Conservation (phyloP, 2,888 invertebrate genomes). For the Stenolophus ochropezus region DNA sequence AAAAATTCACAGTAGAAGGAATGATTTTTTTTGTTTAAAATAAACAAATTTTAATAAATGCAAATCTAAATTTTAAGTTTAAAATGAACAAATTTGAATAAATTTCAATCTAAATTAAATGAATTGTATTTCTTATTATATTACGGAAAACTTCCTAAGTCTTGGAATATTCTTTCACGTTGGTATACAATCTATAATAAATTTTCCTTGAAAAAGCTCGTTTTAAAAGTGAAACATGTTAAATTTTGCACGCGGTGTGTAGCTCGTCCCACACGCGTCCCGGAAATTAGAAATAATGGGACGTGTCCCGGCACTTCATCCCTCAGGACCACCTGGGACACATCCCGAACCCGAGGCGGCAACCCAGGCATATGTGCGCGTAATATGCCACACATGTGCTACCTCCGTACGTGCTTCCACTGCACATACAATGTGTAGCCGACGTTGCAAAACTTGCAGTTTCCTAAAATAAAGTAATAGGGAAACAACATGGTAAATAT, state of each 20-base stretch:
- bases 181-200: too few species aligned
- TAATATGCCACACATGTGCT: neutral
- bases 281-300: constrained; percentile 58
- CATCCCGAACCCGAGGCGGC: neutral
- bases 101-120: too few species aligned
- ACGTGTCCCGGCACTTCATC: constrained; percentile 48
- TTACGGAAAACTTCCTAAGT: too few species aligned
- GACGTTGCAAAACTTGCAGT: neutral
- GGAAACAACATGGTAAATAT: too few species aligned
- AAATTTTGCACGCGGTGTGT: neutral
- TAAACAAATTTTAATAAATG: too few species aligned
- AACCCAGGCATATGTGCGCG: constrained; percentile 2
- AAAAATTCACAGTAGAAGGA: too few species aligned
- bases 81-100: too few species aligned
- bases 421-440: neutral
- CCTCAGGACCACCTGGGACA: constrained; percentile 54
- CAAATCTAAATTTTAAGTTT: too few species aligned
- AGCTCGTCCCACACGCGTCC: constrained; percentile 39
- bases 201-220: neutral
- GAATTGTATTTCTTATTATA: too few species aligned
- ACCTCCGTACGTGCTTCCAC: neutral
- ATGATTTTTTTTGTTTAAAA: too few species aligned
- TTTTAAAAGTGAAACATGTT: neutral
- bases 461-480: too few species aligned
- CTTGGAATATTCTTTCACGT: too few species aligned